A percentile compares a stretch with the other conserved stretches of the same genome.
Conservation (phyloP, 2,888 invertebrate genomes). For the Pimpla rufipes region DNA sequence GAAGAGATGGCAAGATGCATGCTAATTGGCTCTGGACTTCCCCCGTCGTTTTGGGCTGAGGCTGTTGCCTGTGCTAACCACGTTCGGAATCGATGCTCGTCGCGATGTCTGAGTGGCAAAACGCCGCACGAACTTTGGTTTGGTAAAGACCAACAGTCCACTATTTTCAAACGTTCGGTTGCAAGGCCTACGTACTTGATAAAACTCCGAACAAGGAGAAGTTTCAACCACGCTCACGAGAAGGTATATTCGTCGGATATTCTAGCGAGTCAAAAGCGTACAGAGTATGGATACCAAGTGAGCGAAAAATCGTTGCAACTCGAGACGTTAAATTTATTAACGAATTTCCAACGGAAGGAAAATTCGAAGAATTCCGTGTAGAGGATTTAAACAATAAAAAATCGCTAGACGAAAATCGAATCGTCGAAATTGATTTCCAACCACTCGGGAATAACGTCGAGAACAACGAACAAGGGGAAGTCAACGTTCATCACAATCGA, state of each 20-base stretch:
- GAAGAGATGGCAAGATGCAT: slow-evolving; percentile 50
- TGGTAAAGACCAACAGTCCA: not conserved
- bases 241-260: slow-evolving; percentile 51
- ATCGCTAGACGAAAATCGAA: not conserved
- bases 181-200: slow-evolving; percentile 19
- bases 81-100: slow-evolving; percentile 34
- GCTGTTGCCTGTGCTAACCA: slow-evolving; percentile 32
- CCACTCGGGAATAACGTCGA: not conserved
- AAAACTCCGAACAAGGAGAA: slow-evolving; percentile 37
- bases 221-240: slow-evolving; percentile 41
- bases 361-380: not conserved
- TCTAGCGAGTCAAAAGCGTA: slow-evolving; percentile 48
- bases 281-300: slow-evolving; percentile 29
- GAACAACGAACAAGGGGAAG: not conserved
- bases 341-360: not conserved
- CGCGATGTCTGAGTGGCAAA: slow-evolving; percentile 4
- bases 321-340: slow-evolving; percentile 30
- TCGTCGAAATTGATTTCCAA: not conserved
- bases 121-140: slow-evolving; percentile 29
- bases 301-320: slow-evolving; percentile 32
- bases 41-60: slow-evolving; percentile 48
- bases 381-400: not conserved
- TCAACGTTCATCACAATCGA: not conserved
- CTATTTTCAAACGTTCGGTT: slow-evolving; percentile 29
- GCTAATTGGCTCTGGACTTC: slow-evolving; percentile 11